Conservation (phyloP, 2,888 invertebrate species). For the Polyommatus icarus region DNA sequence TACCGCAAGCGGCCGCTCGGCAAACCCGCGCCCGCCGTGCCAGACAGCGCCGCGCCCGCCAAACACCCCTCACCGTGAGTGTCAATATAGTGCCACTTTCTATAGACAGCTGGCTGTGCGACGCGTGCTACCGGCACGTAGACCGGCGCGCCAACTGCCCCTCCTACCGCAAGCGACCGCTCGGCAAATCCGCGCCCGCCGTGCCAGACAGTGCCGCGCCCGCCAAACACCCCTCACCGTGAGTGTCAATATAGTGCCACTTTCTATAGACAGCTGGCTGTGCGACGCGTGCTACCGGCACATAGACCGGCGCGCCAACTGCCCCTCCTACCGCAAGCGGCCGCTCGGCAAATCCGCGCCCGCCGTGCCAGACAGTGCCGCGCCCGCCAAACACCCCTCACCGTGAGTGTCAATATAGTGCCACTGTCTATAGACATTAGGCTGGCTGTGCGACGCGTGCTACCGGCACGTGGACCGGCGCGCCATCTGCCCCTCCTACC, state of each 20-base stretch:
- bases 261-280: conserved; percentile 88
- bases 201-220: too few species aligned
- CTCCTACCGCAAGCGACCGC: too few species aligned
- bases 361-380: too few species aligned
- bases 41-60: background rate
- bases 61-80: background rate
- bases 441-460: conserved; percentile 91
- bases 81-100: background rate
- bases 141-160: too few species aligned
- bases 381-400: too few species aligned
- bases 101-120: conserved; percentile 70
- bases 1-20: conserved; percentile 80
- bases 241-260: too few species aligned
- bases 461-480: conserved; percentile 92
- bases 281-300: conserved; percentile 88
- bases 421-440: conserved; percentile 83
- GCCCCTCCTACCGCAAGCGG: too few species aligned
- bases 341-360: too few species aligned
- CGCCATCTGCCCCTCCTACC: conserved; percentile 86
- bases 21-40: conserved; percentile 45
- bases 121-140: conserved; percentile 83
- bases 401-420: too few species aligned
- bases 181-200: too few species aligned
- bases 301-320: too few species aligned
- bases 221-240: too few species aligned